Percentiles rank a stretch among this genome's conserved stretches.
These are phyloP conservation scores for Drosophila kohkoa DNA, from an alignment of 1,140 invertebrate species.

Conservation along the genomic window DNA sequence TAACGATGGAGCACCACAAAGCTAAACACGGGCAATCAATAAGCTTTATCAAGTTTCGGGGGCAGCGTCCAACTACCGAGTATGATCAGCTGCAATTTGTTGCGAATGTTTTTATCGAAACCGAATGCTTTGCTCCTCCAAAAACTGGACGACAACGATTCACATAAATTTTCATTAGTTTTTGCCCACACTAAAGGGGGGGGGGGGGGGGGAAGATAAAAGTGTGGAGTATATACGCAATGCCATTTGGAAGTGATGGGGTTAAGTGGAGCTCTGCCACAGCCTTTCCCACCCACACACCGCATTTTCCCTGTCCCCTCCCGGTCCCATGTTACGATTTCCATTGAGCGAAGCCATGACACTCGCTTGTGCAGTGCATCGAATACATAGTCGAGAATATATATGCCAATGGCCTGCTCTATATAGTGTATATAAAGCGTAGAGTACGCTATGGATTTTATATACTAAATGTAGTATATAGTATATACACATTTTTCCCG, in stretches of 20 bases:
- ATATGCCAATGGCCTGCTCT: constrained; percentile 71
- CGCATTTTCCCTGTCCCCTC: no score
- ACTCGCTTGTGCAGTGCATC: constrained; percentile 41
- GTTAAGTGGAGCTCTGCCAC: constrained; percentile 20
- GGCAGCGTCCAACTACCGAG: neutral
- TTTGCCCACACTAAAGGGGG: constrained; percentile 40
- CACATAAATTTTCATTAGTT: constrained; percentile 55
- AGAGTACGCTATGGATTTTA: constrained; percentile 14
- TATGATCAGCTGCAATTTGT: constrained; percentile 51
- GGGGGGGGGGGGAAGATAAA: neutral
- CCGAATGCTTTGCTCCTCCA: neutral
- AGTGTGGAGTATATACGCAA: neutral
- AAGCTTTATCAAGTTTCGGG: constrained; percentile 20
- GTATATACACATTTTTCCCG: constrained; percentile 10
- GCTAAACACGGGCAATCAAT: constrained; percentile 27
- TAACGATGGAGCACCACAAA: constrained; percentile 19
- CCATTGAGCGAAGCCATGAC: constrained; percentile 51
- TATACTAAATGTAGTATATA: constrained; percentile 2
- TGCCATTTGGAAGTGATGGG: constrained; percentile 1
- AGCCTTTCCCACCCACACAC: neutral
- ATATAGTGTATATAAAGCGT: constrained; percentile 47
- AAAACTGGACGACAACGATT: constrained; percentile 28
- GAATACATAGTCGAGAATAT: constrained; percentile 30
- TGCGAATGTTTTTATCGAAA: constrained; percentile 24
- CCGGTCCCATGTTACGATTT: constrained; percentile 45